phyloP scores from a whole-genome alignment of 2,113 vertebrate species.

The Steatornis caripensis region DNA sequence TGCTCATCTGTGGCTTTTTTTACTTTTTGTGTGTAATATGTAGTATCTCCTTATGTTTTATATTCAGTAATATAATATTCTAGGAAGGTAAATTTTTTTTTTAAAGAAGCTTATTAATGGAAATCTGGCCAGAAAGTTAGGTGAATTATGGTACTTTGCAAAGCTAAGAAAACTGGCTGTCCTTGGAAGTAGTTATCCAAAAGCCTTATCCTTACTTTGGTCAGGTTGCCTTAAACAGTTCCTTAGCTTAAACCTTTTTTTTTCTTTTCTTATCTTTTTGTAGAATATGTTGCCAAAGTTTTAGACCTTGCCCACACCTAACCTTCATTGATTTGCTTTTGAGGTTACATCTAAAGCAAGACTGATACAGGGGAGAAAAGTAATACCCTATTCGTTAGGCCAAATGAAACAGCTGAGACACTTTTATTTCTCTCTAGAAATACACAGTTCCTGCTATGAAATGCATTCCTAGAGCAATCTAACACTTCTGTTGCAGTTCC shows the following conservation, averaged over 20 bases:
- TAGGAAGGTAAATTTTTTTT: constrained; percentile 4
- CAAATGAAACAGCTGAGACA: neutral
- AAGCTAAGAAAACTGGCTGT: constrained; percentile 13
- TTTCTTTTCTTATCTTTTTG: neutral
- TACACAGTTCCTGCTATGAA: neutral
- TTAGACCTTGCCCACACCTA: neutral
- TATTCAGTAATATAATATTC: neutral
- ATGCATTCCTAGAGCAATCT: constrained; percentile 15
- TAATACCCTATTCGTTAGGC: neutral
- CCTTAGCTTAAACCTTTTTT: neutral
- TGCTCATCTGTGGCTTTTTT: neutral
- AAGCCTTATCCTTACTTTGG: constrained; percentile 62
- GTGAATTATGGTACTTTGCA: neutral
- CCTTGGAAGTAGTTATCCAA: constrained; percentile 16
- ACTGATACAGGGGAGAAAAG: constrained; percentile 21
- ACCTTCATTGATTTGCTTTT: constrained; percentile 22
- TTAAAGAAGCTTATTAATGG: neutral
- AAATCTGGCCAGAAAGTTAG: constrained; percentile 24
- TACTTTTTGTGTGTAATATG: neutral
- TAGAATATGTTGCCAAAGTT: neutral
- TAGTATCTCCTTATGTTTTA: neutral
- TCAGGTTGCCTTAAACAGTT: constrained; percentile 63
- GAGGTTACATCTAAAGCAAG: constrained; percentile 1
- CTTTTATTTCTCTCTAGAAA: neutral
- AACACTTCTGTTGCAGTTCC: neutral